A percentile compares a stretch with the other conserved stretches of the same genome.
Conservation (phyloP, 2,797 vertebrate species). For the Arrhamphus sclerolepis region DNA sequence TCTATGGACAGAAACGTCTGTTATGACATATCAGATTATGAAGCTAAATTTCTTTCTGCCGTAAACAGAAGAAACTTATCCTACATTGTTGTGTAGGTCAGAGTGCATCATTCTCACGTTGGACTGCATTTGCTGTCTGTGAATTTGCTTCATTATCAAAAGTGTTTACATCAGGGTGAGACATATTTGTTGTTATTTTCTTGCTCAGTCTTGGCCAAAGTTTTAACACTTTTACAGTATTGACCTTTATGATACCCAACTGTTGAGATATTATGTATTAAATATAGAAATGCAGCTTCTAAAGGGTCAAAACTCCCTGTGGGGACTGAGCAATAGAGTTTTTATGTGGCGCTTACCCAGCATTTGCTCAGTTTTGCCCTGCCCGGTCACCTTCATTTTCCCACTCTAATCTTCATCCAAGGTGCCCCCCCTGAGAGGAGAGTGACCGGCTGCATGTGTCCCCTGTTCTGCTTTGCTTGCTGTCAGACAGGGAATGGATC, state of each 20-base stretch:
- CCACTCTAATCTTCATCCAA: slow-evolving; percentile 43
- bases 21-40: too few species aligned
- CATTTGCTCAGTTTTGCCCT: slow-evolving; percentile 8
- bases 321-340: slow-evolving; percentile 13
- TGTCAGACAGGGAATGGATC: slow-evolving; percentile 45
- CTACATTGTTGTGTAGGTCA: too few species aligned
- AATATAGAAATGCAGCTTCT: slow-evolving; percentile 7
- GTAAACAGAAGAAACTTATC: too few species aligned
- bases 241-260: slow-evolving; percentile 26
- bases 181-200: too few species aligned
- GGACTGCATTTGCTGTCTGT: too few species aligned
- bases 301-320: neutral
- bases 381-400: slow-evolving; percentile 39
- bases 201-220: too few species aligned
- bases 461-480: slow-evolving; percentile 49
- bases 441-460: slow-evolving; percentile 42
- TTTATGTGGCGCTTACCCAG: slow-evolving; percentile 17
- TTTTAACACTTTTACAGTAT: slow-evolving; percentile 5
- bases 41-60: too few species aligned
- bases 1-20: too few species aligned
- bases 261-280: neutral
- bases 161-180: too few species aligned
- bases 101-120: too few species aligned
- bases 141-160: too few species aligned
- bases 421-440: slow-evolving; percentile 24